Percentiles rank a stretch among this genome's conserved stretches.
These are phyloP conservation scores for Leptothorax acervorum DNA, from an alignment of 2,888 invertebrate genomes.

Conservation along the genomic window DNA sequence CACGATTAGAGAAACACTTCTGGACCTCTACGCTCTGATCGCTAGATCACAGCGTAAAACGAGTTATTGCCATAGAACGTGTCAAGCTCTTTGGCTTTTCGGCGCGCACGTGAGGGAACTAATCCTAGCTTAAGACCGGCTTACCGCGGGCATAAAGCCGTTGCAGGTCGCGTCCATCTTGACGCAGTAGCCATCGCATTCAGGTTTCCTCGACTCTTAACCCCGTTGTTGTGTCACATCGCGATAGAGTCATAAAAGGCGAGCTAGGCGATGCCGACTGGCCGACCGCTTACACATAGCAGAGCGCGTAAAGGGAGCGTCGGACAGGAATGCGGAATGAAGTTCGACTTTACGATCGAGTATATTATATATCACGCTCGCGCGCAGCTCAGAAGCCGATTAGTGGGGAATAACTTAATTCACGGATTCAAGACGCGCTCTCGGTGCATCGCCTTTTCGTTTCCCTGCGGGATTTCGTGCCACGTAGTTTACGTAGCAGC, in stretches of 20 bases:
- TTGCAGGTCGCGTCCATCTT: constrained; percentile 31
- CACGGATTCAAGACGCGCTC: constrained; percentile 63
- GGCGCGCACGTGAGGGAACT: constrained; percentile 58
- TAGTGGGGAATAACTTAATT: constrained; percentile 75
- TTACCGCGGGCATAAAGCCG: constrained; percentile 63
- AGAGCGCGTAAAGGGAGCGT: constrained; percentile 34
- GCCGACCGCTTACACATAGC: background rate
- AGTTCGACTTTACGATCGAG: constrained; percentile 72
- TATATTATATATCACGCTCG: constrained; percentile 72
- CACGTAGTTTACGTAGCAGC: constrained; percentile 31
- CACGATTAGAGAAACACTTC: background rate
- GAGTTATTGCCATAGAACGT: constrained; percentile 11
- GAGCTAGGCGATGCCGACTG: constrained; percentile 8
- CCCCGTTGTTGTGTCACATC: constrained; percentile 69
- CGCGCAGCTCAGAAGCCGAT: constrained; percentile 71
- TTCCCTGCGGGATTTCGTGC: constrained; percentile 54
- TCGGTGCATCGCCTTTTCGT: constrained; percentile 42
- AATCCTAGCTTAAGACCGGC: constrained; percentile 70
- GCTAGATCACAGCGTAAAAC: background rate
- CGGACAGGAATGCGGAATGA: constrained; percentile 64
- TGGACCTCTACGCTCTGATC: background rate
- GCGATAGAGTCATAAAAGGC: constrained; percentile 67
- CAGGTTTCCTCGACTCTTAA: constrained; percentile 69
- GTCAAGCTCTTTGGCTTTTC: constrained; percentile 61
- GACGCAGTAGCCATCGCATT: constrained; percentile 56